Evolutionary conservation across 1,140 invertebrate species (phyloP), one percentile per base, ranked within the genome.

Genomic region (Charaxes varanes): DNA sequence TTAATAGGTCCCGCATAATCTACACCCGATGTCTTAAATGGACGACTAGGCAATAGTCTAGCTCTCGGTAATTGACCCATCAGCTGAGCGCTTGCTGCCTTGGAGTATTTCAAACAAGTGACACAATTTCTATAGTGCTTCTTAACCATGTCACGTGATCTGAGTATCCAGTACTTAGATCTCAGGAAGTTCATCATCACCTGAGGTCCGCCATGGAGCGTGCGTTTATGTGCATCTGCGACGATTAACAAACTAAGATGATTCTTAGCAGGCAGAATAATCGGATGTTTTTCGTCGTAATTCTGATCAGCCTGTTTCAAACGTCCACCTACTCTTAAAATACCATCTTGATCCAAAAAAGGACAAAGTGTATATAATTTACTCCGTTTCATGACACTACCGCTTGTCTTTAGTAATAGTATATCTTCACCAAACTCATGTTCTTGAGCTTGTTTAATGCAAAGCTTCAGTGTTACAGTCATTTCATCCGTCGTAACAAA

Each of bases 151-250:
- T n/a, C n/a, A n/a, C n/a, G n/a, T n/a, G n/a, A n/a, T n/a, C n/a
- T n/a, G n/a, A n/a, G n/a, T n/a, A 43, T 43, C 40, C 41, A 50
- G 34, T 33, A 49, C 15, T 42, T 42, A 6, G 27, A 10, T 8
- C 40, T 7, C 4, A 49, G 26, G 11, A 28, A 37, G 11, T 38
- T 42, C 8, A 37, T 5, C 40, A 49, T 42, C 8, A 42, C 14
- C 26, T 32, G 33, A 6, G 38, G 27, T n/a, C 46, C 38, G n/a
- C 44, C 37, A 22, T 49, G 46, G 7, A 49, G 12, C 14, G 35
- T 42, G 31, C 37, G 37, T 5, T 21, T 24, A 13, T 49, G 40
- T 6, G 46, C 46, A 28, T 49, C 46, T 5, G n/a, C 5, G 7
- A 49, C 18, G 22, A 50, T 28, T 11, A 38, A 15, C 23, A 6